These are phyloP conservation scores for Ditylenchus dipsaci DNA, from an alignment of 1,140 invertebrate species.

Conservation along the genomic window DNA sequence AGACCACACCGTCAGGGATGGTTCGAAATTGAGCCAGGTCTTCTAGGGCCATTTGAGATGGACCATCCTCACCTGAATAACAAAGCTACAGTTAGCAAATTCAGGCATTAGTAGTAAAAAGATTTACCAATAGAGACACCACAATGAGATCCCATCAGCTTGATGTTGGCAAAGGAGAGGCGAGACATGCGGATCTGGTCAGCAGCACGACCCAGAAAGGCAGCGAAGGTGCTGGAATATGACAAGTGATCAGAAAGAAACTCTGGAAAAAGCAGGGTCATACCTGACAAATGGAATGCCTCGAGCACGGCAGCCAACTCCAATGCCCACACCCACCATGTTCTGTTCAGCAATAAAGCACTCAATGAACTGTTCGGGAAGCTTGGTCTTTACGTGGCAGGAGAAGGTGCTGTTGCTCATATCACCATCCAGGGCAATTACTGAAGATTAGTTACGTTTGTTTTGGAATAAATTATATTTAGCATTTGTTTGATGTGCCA, in stretches of 20 bases:
- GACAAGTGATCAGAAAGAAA: not conserved
- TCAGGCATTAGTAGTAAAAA: conserved; percentile 17
- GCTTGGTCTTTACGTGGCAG: conserved; percentile 77
- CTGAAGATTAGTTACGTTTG: too few species aligned
- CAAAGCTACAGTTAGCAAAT: conserved; percentile 62
- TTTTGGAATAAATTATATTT: conserved; percentile 61
- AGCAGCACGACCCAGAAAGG: conserved; percentile 90
- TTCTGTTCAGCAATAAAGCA: conserved; percentile 83
- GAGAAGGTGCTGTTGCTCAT: conserved; percentile 98
- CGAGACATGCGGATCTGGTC: conserved; percentile 98
- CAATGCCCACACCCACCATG: conserved; percentile 84
- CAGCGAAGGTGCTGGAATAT: conserved; percentile 84
- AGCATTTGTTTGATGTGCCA: too few species aligned
- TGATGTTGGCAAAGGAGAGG: conserved; percentile 94
- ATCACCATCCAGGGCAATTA: conserved; percentile 65
- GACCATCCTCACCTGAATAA: conserved; percentile 80
- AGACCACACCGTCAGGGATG: conserved; percentile 84
- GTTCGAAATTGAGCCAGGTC: conserved; percentile 91
- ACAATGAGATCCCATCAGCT: conserved; percentile 88
- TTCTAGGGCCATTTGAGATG: conserved; percentile 98
- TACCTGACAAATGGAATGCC: conserved; percentile 54
- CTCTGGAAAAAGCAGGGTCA: not conserved
- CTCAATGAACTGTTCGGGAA: conserved; percentile 78
- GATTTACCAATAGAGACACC: conserved; percentile 74
- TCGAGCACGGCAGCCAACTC: conserved; percentile 61